These are phyloP conservation scores for Digitonthophagus gazella DNA, from an alignment of 2,888 invertebrate genomes.

Conservation along the genomic window DNA sequence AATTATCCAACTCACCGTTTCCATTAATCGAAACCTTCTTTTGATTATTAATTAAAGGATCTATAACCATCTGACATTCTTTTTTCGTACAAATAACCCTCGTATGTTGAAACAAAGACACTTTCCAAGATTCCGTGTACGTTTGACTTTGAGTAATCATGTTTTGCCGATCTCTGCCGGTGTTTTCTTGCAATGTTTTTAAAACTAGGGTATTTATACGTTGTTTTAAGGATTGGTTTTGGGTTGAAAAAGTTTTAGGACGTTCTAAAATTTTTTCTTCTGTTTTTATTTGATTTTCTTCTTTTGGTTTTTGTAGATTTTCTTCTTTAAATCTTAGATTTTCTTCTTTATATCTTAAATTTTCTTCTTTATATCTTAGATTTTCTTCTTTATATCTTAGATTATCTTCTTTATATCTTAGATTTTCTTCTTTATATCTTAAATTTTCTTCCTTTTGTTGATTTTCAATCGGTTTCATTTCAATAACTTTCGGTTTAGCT, in stretches of 20 bases:
- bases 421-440: too few species aligned
- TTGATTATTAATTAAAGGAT: constrained; percentile 66
- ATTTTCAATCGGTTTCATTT: too few species aligned
- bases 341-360: too few species aligned
- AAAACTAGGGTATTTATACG: constrained; percentile 84
- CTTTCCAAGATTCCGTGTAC: constrained; percentile 71
- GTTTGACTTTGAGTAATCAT: constrained; percentile 42
- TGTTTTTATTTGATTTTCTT: constrained; percentile 2
- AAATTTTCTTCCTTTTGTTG: too few species aligned
- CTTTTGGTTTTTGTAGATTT: background rate
- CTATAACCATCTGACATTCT: constrained; percentile 74
- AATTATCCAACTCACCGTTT: constrained; percentile 24
- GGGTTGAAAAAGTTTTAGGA: background rate
- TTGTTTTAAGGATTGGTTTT: constrained; percentile 81
- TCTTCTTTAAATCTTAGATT: too few species aligned
- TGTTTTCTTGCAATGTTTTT: constrained; percentile 87
- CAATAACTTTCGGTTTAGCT: constrained; percentile 32
- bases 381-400: too few species aligned
- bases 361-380: too few species aligned
- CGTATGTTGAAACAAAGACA: constrained; percentile 77
- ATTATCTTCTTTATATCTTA: too few species aligned
- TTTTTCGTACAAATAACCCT: constrained; percentile 76
- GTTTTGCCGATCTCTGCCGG: constrained; percentile 58
- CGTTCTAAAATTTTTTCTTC: too few species aligned
- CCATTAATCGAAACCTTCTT: constrained; percentile 6